These are phyloP conservation scores for Drosophila auraria DNA, from an alignment of 1,140 invertebrate species.

Conservation along the genomic window DNA sequence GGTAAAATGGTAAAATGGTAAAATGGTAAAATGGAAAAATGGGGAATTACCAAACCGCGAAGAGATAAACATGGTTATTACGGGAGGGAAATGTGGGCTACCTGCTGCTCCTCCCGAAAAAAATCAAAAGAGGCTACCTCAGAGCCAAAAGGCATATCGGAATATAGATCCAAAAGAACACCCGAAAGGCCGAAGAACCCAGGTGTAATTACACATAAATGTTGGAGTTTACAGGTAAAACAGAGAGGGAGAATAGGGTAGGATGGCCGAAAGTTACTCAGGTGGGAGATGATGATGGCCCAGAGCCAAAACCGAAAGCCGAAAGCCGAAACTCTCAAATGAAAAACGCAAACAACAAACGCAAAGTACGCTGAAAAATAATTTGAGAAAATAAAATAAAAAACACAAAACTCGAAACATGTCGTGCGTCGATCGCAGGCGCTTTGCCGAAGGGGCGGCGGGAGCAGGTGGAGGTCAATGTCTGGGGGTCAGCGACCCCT, in stretches of 20 bases:
- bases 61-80: constrained; percentile 36
- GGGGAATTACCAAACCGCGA: constrained; percentile 26
- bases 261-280: not conserved
- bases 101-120: constrained; percentile 29
- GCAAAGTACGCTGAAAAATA: constrained; percentile 46
- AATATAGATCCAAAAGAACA: constrained; percentile 15
- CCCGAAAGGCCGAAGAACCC: constrained; percentile 8
- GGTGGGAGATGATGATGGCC: not conserved
- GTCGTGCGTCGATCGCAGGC: constrained; percentile 63
- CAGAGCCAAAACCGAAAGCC: constrained; percentile 7
- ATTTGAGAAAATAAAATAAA: constrained; percentile 31
- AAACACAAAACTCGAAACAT: constrained; percentile 63
- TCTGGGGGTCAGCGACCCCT: constrained; percentile 69
- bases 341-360: constrained; percentile 63
- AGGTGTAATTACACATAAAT: constrained; percentile 32
- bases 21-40: not conserved
- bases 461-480: constrained; percentile 71
- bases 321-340: constrained; percentile 41
- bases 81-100: constrained; percentile 20
- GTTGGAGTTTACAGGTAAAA: constrained; percentile 2
- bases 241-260: too few species aligned
- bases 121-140: not conserved
- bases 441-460: constrained; percentile 6
- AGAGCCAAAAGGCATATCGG: constrained; percentile 27
- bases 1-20: not conserved